Conservation (phyloP, 64 coral and sea anemone species). For the Pocillopora damicornis region DNA sequence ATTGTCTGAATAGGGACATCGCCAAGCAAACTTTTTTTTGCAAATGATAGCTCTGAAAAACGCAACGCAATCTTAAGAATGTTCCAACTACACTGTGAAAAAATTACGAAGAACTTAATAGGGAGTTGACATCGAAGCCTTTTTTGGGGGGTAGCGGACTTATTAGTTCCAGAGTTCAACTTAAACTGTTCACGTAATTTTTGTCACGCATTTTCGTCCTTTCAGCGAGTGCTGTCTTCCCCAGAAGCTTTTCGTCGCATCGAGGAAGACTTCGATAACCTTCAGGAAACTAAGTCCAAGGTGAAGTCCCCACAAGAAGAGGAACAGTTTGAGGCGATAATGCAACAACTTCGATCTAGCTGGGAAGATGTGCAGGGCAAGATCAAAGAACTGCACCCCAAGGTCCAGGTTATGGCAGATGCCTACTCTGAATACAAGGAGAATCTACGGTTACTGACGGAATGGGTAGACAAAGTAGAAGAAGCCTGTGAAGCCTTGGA, state of each 20-base stretch:
- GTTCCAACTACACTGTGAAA: no score
- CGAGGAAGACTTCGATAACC: conserved; percentile 42
- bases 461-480: conserved; percentile 45
- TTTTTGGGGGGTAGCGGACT: no score
- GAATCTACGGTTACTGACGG: conserved; percentile 21
- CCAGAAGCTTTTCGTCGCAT: conserved; percentile 29
- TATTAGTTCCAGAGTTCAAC: no score
- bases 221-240: conserved; percentile 26
- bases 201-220: not conserved
- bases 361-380: conserved; percentile 42
- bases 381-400: conserved; percentile 31
- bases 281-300: conserved; percentile 51
- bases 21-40: no score
- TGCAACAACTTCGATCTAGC: conserved; percentile 14
- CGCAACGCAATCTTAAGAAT: no score
- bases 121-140: no score
- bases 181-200: no score
- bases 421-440: conserved; percentile 62
- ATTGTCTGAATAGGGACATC: no score
- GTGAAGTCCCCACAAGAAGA: conserved; percentile 34
- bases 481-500: conserved; percentile 38
- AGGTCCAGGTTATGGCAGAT: conserved; percentile 48
- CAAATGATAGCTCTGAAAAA: no score
- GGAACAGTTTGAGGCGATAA: conserved; percentile 41
- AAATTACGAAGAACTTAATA: no score